Percentiles rank a stretch among this genome's conserved stretches.
These are phyloP conservation scores for Rhorus exstirpatorius DNA, from an alignment of 2,888 invertebrate genomes.

Conservation along the genomic window DNA sequence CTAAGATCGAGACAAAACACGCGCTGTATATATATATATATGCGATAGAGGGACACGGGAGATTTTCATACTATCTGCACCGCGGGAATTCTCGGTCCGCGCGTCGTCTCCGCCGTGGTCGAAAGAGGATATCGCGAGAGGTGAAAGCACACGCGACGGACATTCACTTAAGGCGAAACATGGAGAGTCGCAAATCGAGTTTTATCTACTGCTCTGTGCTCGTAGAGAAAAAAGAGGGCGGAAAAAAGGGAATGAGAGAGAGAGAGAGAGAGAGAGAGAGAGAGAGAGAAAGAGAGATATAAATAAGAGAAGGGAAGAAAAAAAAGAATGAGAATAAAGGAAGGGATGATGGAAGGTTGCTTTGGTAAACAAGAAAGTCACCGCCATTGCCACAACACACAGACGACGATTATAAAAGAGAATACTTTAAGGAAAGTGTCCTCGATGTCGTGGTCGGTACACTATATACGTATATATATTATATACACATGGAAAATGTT, in stretches of 20 bases:
- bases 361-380: conserved; percentile 56
- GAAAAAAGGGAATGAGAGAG: conserved; percentile 13
- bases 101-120: conserved; percentile 14
- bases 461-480: conserved; percentile 10
- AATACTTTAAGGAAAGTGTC: conserved; percentile 55
- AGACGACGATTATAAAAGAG: conserved; percentile 54
- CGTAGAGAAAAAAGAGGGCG: background rate
- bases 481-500: background rate
- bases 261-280: background rate
- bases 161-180: conserved; percentile 42
- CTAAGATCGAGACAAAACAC: conserved; percentile 47
- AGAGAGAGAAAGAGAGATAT: background rate
- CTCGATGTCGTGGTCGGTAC: conserved; percentile 18
- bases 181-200: conserved; percentile 33
- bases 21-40: background rate
- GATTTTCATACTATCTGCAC: conserved; percentile 31
- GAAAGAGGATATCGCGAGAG: background rate
- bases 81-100: conserved; percentile 17
- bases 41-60: conserved; percentile 2
- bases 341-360: conserved; percentile 6
- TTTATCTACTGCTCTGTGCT: conserved; percentile 52
- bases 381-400: conserved; percentile 9
- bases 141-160: conserved; percentile 32
- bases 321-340: background rate
- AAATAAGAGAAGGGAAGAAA: background rate